Evolutionary conservation across 1,140 invertebrate genomes (phyloP).

Genomic region (Goniozus legneri): DNA sequence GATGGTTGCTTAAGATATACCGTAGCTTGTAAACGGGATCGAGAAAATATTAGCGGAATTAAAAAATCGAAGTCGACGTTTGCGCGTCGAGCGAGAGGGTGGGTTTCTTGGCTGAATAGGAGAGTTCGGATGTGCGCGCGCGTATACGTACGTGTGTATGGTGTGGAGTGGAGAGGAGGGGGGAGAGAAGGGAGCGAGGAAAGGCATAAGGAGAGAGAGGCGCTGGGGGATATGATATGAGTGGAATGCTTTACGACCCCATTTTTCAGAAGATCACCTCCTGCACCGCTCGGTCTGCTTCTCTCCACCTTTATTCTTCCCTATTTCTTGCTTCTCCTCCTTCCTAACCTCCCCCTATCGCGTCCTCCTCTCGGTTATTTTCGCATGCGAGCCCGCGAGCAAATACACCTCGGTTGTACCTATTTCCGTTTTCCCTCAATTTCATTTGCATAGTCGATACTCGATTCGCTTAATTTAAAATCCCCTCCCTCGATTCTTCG

Average conservation of each 20-base stretch:
- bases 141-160: no score
- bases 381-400: not conserved
- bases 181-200: conserved; percentile 20
- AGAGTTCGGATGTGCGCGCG: no score
- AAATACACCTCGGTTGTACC: not conserved
- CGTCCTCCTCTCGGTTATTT: conserved; percentile 6
- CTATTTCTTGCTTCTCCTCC: conserved; percentile 13
- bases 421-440: not conserved
- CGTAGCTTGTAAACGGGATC: no score
- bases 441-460: not conserved
- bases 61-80: no score
- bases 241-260: conserved; percentile 40
- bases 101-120: no score
- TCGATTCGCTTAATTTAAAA: not conserved
- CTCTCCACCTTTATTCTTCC: conserved; percentile 2
- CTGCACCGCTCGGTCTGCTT: conserved; percentile 9
- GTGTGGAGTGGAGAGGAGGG: conserved; percentile 17
- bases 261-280: conserved; percentile 40
- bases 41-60: no score
- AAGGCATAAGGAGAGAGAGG: no score
- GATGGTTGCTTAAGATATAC: no score
- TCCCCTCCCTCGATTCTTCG: not conserved
- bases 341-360: not conserved
- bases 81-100: no score
- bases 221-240: conserved; percentile 28